Evolutionary conservation across 2,797 vertebrate species (phyloP).

Genomic region (Falco columbarius): DNA sequence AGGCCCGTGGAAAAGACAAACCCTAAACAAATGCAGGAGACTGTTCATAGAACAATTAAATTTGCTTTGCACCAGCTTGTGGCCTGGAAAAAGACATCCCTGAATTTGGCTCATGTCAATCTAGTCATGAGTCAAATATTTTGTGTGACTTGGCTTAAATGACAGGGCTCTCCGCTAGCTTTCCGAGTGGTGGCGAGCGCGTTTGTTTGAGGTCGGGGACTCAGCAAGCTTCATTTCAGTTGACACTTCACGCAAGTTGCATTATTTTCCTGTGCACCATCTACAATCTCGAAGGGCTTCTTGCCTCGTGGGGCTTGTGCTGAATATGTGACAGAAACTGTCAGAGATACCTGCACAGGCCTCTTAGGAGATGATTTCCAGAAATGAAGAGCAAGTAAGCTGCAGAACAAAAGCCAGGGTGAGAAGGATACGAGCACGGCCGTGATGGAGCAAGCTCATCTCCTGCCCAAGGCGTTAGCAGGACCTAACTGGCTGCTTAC

Average conservation of each 20-base stretch:
- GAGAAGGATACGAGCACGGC: background rate
- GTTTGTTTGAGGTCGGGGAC: background rate
- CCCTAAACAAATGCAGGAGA: slow-evolving; percentile 15
- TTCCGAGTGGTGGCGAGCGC: accelerated
- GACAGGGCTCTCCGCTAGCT: background rate
- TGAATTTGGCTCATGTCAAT: slow-evolving; percentile 19
- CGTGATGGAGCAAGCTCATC: background rate
- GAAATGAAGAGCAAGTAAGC: background rate
- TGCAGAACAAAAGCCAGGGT: background rate
- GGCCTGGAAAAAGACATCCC: slow-evolving; percentile 24
- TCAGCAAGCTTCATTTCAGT: background rate
- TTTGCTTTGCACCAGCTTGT: slow-evolving; percentile 31
- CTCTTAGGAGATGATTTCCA: background rate
- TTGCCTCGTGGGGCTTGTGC: background rate
- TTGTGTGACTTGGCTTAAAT: slow-evolving; percentile 41
- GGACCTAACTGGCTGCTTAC: background rate
- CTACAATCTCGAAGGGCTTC: background rate
- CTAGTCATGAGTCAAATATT: slow-evolving; percentile 47
- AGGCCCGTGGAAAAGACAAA: slow-evolving; percentile 1
- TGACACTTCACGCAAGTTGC: background rate
- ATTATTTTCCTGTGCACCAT: slow-evolving; percentile 1
- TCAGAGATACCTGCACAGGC: background rate
- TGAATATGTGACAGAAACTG: background rate
- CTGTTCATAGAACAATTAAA: slow-evolving; percentile 16
- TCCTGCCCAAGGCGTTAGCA: background rate